These are phyloP conservation scores for Varecia variegata DNA, from an alignment of 2,797 vertebrate species.

Conservation along the genomic window DNA sequence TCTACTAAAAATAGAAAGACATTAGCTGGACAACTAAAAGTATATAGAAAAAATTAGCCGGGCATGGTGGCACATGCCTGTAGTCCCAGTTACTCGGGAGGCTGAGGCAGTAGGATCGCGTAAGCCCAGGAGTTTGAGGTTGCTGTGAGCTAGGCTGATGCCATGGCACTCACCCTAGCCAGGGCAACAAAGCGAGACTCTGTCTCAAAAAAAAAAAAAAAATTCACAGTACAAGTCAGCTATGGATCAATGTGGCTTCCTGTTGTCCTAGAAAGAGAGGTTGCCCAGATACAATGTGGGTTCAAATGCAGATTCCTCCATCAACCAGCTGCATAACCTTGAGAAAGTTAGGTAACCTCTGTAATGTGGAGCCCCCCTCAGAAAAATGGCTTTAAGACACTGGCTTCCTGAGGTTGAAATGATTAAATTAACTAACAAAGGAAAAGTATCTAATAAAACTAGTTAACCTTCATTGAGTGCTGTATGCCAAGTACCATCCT, in stretches of 20 bases:
- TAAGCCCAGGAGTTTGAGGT: too few species aligned
- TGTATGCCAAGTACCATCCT: not conserved
- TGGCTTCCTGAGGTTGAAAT: not conserved
- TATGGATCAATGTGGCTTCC: not conserved
- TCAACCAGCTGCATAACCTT: not conserved
- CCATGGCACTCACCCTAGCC: too few species aligned
- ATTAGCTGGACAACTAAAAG: too few species aligned
- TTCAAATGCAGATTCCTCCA: slow-evolving; percentile 40
- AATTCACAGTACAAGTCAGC: not conserved
- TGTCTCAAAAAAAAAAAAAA: too few species aligned
- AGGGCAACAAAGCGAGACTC: too few species aligned
- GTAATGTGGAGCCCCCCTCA: not conserved
- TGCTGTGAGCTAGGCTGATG: too few species aligned
- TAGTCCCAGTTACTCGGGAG: too few species aligned
- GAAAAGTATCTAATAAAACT: not conserved
- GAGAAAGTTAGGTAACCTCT: slow-evolving; percentile 15
- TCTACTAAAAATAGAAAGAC: too few species aligned
- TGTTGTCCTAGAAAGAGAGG: not conserved
- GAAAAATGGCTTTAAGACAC: not conserved
- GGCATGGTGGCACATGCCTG: too few species aligned
- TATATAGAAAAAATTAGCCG: too few species aligned
- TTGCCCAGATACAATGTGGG: not conserved
- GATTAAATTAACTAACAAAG: slow-evolving; percentile 5
- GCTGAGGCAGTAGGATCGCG: too few species aligned
- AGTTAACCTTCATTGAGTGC: not conserved